phyloP scores from a whole-genome alignment of 1,140 invertebrate genomes.

The Xylocopa sonorina region DNA sequence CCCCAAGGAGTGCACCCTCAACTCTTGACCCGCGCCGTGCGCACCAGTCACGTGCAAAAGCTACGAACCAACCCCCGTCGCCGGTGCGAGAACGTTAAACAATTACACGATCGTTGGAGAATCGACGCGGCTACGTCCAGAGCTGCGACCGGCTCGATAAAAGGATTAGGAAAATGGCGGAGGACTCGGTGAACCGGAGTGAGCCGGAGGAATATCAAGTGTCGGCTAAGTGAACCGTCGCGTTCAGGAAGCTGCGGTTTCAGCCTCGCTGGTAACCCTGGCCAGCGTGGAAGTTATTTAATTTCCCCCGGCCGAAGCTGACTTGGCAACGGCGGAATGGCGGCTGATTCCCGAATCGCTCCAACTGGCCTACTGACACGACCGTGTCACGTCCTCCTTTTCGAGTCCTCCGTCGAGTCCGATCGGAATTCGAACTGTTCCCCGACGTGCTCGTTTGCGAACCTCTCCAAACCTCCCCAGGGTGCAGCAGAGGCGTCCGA shows the following conservation, averaged over 20 bases:
- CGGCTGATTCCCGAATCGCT: slow-evolving; percentile 62
- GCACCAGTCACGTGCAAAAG: too few species aligned
- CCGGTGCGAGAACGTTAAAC: neutral
- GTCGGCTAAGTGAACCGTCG: slow-evolving; percentile 38
- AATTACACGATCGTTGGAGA: neutral
- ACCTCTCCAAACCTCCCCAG: slow-evolving; percentile 47
- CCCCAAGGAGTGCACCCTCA: too few species aligned
- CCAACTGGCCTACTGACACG: slow-evolving; percentile 40
- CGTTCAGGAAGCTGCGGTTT: slow-evolving; percentile 32
- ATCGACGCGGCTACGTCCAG: neutral
- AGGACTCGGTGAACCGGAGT: neutral
- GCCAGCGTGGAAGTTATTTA: slow-evolving; percentile 65
- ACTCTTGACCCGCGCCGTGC: too few species aligned
- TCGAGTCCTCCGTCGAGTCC: slow-evolving; percentile 35
- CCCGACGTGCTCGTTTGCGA: slow-evolving; percentile 49
- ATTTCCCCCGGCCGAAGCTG: slow-evolving; percentile 67
- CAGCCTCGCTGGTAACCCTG: slow-evolving; percentile 3
- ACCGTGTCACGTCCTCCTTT: slow-evolving; percentile 12
- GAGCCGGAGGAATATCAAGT: slow-evolving; percentile 41
- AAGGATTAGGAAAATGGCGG: slow-evolving; percentile 23
- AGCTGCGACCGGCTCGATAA: slow-evolving; percentile 6
- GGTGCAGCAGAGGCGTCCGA: slow-evolving; percentile 23
- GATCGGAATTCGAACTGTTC: slow-evolving; percentile 65
- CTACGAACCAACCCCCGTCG: too few species aligned
- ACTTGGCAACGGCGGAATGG: slow-evolving; percentile 67